phyloP scores from a whole-genome alignment of 2,797 vertebrate genomes.

The Macrochelys suwanniensis region DNA sequence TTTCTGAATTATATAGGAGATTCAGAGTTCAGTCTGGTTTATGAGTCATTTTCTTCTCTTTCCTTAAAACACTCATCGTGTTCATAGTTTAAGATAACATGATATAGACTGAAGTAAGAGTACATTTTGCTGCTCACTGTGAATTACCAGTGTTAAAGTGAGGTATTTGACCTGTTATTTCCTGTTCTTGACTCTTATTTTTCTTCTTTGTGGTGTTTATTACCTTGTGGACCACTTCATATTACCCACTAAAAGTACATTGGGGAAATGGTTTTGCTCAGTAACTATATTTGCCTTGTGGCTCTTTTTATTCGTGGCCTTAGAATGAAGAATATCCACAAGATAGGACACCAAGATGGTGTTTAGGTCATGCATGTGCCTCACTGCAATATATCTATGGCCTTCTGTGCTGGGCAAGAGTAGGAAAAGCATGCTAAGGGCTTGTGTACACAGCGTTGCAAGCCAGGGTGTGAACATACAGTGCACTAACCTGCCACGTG shows the following conservation, averaged over 20 bases:
- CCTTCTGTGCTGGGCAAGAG: not conserved
- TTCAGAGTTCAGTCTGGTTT: not conserved
- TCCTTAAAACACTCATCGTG: not conserved
- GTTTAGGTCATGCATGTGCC: not conserved
- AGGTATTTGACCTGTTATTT: not conserved
- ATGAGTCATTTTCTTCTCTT: not conserved
- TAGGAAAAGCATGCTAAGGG: no score
- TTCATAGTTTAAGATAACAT: not conserved
- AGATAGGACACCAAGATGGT: no score
- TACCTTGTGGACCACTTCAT: not conserved
- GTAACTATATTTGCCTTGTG: not conserved
- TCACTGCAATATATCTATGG: not conserved
- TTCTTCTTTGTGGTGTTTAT: not conserved
- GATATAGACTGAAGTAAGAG: not conserved
- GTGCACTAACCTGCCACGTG: no score
- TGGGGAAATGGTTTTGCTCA: not conserved
- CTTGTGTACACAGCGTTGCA: no score
- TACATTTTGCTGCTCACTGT: not conserved
- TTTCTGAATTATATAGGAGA: no score
- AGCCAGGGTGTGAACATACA: no score
- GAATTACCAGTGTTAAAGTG: not conserved
- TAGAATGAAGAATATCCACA: no score
- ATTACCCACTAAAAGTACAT: not conserved
- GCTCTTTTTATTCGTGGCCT: no score
- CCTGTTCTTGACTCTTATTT: not conserved